Percentiles rank a stretch among this genome's conserved stretches.
Conservation (phyloP, 2,888 invertebrate species). For the Camptogramma bilineatum region DNA sequence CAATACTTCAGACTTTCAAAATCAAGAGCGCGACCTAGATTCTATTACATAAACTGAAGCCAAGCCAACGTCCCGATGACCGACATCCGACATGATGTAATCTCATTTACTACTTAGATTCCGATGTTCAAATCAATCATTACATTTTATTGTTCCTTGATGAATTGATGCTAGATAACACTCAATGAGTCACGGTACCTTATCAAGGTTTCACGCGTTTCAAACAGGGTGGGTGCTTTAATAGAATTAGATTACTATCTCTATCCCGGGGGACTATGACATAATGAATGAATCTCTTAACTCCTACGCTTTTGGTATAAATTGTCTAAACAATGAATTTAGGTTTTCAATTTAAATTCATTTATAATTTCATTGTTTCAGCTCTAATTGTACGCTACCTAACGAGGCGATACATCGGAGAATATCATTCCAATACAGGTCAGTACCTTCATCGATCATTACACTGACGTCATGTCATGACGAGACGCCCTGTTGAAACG, state of each 20-base stretch:
- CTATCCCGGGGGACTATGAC: not conserved
- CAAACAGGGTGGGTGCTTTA: constrained; percentile 6
- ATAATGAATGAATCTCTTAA: not conserved
- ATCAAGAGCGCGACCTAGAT: constrained; percentile 52
- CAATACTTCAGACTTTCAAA: constrained; percentile 46
- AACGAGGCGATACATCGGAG: constrained; percentile 91
- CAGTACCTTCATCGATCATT: constrained; percentile 50
- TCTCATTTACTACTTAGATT: constrained; percentile 37
- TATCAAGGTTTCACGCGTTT: constrained; percentile 10
- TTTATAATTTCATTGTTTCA: constrained; percentile 68
- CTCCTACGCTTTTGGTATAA: too few relatives aligned
- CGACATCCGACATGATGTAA: constrained; percentile 53
- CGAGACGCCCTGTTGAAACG: constrained; percentile 1
- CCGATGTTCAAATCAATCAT: constrained; percentile 36
- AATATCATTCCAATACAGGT: constrained; percentile 93
- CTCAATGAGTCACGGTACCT: constrained; percentile 16
- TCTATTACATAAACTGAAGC: constrained; percentile 57
- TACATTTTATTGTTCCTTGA: constrained; percentile 26
- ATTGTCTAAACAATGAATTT: not conserved
- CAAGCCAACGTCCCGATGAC: constrained; percentile 56
- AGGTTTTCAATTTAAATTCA: not conserved
- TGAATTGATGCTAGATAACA: constrained; percentile 16
- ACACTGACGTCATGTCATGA: constrained; percentile 15
- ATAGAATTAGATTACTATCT: not conserved
- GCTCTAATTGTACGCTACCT: constrained; percentile 92